Conservation (phyloP, 2,797 vertebrate genomes). For the Synaphobranchus kaupii region DNA sequence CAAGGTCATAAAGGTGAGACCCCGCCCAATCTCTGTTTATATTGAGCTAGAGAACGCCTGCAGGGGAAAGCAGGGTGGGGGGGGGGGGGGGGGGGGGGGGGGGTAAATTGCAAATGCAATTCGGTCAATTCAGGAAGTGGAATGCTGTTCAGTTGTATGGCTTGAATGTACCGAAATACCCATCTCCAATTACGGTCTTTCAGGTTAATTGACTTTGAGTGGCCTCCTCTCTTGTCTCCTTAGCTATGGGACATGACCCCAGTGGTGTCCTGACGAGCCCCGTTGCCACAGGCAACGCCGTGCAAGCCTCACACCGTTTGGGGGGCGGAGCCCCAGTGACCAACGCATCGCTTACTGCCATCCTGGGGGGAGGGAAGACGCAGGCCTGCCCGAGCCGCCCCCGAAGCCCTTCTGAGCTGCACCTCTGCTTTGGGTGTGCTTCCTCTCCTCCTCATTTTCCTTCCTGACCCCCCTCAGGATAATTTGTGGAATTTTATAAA, state of each 20-base stretch:
- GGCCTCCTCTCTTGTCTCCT: background rate
- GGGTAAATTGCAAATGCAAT: background rate
- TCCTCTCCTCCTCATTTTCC: background rate
- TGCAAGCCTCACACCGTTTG: background rate
- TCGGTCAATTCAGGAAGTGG: background rate
- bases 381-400: background rate
- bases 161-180: background rate
- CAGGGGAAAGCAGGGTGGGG: background rate
- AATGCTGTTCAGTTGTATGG: background rate
- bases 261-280: slow-evolving; percentile 87
- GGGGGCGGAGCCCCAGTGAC: background rate
- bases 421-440: background rate
- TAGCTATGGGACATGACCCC: slow-evolving; percentile 98
- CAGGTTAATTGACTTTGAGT: background rate
- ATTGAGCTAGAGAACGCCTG: background rate
- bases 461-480: no score
- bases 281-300: background rate
- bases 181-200: background rate
- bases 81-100: no score
- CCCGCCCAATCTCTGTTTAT: background rate
- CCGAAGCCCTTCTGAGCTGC: background rate
- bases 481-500: background rate
- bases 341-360: background rate
- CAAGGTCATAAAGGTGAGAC: slow-evolving; percentile 90
- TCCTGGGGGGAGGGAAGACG: background rate